A percentile compares a stretch with the other conserved stretches of the same genome.
These are phyloP conservation scores for Poicephalus gulielmi DNA, from an alignment of 2,113 vertebrate species.

Conservation along the genomic window DNA sequence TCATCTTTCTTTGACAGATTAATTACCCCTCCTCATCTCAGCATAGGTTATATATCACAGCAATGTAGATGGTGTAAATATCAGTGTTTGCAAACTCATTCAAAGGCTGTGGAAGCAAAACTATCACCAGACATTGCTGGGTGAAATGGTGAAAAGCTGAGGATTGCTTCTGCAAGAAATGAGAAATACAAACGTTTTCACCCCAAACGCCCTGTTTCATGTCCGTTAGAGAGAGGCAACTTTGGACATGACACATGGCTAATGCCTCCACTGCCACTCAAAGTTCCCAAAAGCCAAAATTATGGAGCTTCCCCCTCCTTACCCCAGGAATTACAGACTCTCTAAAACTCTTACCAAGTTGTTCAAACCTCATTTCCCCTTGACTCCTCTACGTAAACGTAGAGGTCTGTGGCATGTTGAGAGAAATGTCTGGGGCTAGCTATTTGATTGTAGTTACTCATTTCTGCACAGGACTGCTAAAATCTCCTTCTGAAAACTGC, in stretches of 20 bases:
- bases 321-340: neutral
- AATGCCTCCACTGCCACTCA: neutral
- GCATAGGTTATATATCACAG: neutral
- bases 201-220: neutral
- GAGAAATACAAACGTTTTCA: neutral
- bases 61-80: neutral
- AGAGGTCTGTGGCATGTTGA: neutral
- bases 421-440: neutral
- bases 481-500: neutral
- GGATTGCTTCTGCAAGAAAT: neutral
- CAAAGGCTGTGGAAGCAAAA: neutral
- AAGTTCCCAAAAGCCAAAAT: neutral
- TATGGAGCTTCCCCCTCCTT: neutral
- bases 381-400: neutral
- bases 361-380: neutral
- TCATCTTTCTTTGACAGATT: neutral
- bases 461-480: neutral
- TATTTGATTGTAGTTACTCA: neutral
- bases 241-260: neutral
- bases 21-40: neutral
- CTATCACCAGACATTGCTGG: neutral
- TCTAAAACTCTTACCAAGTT: neutral
- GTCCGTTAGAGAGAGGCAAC: rapidly evolving
- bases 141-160: neutral
- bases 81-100: neutral